These are phyloP conservation scores for Halcyon smyrnensis DNA, from an alignment of 2,797 vertebrate species.

Conservation along the genomic window DNA sequence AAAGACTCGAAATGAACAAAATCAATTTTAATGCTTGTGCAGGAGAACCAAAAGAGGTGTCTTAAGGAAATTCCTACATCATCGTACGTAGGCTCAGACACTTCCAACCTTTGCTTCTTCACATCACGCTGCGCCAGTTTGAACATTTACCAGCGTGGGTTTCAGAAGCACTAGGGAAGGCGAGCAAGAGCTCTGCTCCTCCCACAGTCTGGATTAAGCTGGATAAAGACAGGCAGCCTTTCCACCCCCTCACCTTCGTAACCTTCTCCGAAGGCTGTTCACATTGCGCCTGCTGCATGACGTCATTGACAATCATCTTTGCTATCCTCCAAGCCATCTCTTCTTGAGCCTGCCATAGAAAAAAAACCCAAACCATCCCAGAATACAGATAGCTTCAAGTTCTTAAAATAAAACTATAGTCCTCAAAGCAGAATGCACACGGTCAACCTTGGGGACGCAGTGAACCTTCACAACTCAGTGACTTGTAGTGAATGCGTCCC, in stretches of 20 bases:
- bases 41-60: neutral
- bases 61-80: neutral
- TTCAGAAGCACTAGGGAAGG: neutral
- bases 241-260: constrained; percentile 84
- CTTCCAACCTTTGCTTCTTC: neutral
- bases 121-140: neutral
- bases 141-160: neutral
- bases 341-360: constrained; percentile 88
- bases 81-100: neutral
- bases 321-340: constrained; percentile 99
- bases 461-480: neutral
- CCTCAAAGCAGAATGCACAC: neutral
- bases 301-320: constrained; percentile 98
- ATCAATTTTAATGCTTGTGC: neutral
- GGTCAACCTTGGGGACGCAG: accelerated
- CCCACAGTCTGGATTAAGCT: neutral
- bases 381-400: neutral
- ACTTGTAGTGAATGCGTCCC: accelerated
- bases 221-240: neutral
- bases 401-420: neutral
- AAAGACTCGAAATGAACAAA: neutral
- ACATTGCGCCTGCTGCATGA: constrained; percentile 92
- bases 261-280: constrained; percentile 84
- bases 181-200: constrained; percentile 14
- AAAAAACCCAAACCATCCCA: neutral